phyloP scores from a whole-genome alignment of 2,113 vertebrate species.

The Cephalopterus ornatus region DNA sequence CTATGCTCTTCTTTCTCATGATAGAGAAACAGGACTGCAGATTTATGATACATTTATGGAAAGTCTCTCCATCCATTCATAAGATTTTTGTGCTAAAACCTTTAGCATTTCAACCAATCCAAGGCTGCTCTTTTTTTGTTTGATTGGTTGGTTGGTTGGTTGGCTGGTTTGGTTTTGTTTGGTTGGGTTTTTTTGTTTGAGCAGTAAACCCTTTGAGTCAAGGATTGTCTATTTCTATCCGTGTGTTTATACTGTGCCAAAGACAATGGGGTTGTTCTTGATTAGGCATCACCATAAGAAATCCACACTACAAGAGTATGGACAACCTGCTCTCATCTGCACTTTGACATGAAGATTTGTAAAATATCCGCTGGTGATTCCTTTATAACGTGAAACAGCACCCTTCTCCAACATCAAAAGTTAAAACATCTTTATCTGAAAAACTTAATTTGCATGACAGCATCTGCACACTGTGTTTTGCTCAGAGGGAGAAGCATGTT shows the following conservation, averaged over 20 bases:
- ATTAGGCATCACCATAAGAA: background rate
- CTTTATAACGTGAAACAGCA: background rate
- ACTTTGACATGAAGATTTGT: background rate
- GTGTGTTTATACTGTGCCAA: background rate
- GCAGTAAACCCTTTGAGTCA: background rate
- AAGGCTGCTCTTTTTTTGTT: background rate
- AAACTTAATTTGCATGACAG: background rate
- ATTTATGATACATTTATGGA: background rate
- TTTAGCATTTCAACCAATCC: background rate
- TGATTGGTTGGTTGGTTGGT: background rate
- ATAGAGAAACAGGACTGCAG: background rate
- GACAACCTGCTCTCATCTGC: background rate
- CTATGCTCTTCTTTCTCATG: background rate
- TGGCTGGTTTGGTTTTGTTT: background rate
- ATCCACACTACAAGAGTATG: background rate
- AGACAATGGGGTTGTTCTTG: background rate
- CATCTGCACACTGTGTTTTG: constrained; percentile 24
- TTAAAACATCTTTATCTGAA: background rate
- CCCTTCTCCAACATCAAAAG: background rate
- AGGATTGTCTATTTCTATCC: background rate
- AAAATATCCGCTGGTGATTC: background rate
- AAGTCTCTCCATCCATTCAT: background rate
- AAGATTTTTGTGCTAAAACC: background rate
- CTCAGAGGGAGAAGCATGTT: background rate
- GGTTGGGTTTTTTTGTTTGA: background rate